Evolutionary conservation across 1,140 invertebrate genomes (phyloP), one percentile per base, ranked within the genome.

Genomic region (Gerris buenoi): DNA sequence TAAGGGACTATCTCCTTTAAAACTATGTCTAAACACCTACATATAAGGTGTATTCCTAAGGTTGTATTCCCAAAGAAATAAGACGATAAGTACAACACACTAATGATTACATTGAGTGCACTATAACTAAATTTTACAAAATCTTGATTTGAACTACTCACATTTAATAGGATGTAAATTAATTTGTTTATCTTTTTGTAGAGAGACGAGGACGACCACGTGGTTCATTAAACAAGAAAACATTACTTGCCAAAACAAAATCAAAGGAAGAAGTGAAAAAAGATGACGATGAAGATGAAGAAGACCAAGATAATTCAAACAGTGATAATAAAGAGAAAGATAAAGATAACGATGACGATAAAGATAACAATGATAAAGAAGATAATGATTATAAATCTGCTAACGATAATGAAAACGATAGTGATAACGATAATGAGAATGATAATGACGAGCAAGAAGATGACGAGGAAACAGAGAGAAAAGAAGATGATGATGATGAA

Each of bases 401-500:
- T 10, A 56, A n/a, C 46, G 46, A 10, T 56, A 56, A 56, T 56
- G n/a, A 56, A 57, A 68, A 69, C 27, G 69, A 73, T 22, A 28
- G 56, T 23, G 25, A 68, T 1, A 58, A 68, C 61, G 64, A 68
- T 27, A 59, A 57, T 29, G 56, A 27, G 61, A 67, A 69, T n/a
- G 33, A 33, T 10, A 58, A 69, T 67, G 59, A 69, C 59, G 71
- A 71, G 60, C 71, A 74, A 64, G 71, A 72, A 67, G 72, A 75
- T 27, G 71, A 72, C 33, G 71, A 71, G 58, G 73, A 66, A 69
- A 67, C 18, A 68, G 70, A 18, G 60, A 61, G n/a, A 68, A 68
- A 70, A 63, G 71, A 71, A 46, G 70, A 70, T 5, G 66, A 67
- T 3, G 68, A 65, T n/a, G 33, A 22, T 25, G 64, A 62, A 25